Conservation (phyloP, 2,797 vertebrate genomes). For the Poliocrania exsul region DNA sequence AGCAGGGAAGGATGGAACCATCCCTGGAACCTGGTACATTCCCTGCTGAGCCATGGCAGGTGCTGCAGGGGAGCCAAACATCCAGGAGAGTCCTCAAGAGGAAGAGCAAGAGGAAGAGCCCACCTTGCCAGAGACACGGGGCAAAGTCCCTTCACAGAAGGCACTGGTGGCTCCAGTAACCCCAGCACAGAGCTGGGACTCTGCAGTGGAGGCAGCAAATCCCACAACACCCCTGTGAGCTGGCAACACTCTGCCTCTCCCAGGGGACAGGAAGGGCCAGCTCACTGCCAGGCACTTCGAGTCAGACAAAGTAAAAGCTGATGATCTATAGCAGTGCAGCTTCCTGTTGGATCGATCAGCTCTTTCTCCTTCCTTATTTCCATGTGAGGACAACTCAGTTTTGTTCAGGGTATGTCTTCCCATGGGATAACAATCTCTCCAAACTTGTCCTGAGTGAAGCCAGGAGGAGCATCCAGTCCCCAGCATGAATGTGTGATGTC, state of each 20-base stretch:
- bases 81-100: not conserved
- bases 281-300: not conserved
- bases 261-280: not conserved
- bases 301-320: not conserved
- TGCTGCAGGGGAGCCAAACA: not conserved
- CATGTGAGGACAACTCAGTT: not conserved
- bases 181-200: not conserved
- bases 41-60: rapidly evolving
- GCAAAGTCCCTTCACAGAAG: not conserved
- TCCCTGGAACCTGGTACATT: not conserved
- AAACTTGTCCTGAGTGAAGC: not conserved
- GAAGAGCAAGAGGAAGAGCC: not conserved
- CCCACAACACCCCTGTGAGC: not conserved
- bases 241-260: not conserved
- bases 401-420: not conserved
- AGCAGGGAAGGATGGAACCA: not conserved
- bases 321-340: not conserved
- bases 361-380: not conserved
- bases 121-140: not conserved
- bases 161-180: not conserved
- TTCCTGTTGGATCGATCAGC: not conserved
- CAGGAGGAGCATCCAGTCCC: not conserved
- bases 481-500: rapidly evolving
- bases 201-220: not conserved
- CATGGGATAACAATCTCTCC: not conserved